Conservation (phyloP, 2,888 invertebrate species). For the Tortricodes alternella region DNA sequence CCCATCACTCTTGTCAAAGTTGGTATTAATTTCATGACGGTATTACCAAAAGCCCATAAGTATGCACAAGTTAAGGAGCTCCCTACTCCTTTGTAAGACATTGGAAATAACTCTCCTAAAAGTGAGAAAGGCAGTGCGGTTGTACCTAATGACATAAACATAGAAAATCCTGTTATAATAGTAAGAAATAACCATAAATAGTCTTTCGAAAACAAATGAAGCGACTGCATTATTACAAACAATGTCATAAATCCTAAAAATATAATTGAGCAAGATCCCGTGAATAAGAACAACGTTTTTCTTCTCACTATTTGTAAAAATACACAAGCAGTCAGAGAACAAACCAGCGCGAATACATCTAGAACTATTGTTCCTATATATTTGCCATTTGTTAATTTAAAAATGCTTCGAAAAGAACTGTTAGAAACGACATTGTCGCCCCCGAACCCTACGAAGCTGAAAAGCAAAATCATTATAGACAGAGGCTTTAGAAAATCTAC, state of each 20-base stretch:
- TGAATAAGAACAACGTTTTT: slow-evolving; percentile 39
- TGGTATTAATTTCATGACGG: slow-evolving; percentile 35
- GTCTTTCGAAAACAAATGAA: slow-evolving; percentile 37
- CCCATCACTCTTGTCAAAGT: slow-evolving; percentile 32
- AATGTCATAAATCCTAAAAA: slow-evolving; percentile 36
- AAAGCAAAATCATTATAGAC: slow-evolving; percentile 40
- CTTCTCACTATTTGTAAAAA: slow-evolving; percentile 38
- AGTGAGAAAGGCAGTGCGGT: slow-evolving; percentile 39
- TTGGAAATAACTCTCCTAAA: slow-evolving; percentile 41
- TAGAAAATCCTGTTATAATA: slow-evolving; percentile 37
- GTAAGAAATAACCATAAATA: slow-evolving; percentile 38
- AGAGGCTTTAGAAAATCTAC: slow-evolving; percentile 41
- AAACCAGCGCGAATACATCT: slow-evolving; percentile 39
- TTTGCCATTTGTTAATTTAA: slow-evolving; percentile 39
- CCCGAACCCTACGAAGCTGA: slow-evolving; percentile 40
- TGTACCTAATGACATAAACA: slow-evolving; percentile 43
- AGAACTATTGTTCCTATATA: slow-evolving; percentile 41
- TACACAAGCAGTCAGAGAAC: slow-evolving; percentile 40
- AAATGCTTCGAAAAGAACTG: slow-evolving; percentile 37
- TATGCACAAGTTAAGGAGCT: slow-evolving; percentile 43
- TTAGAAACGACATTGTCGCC: slow-evolving; percentile 36
- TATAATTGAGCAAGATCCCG: slow-evolving; percentile 37
- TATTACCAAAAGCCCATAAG: slow-evolving; percentile 41
- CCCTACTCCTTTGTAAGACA: slow-evolving; percentile 41
- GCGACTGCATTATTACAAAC: slow-evolving; percentile 36